Evolutionary conservation across 2,797 vertebrate genomes (phyloP).

Genomic region (Cyclura pinguis): DNA sequence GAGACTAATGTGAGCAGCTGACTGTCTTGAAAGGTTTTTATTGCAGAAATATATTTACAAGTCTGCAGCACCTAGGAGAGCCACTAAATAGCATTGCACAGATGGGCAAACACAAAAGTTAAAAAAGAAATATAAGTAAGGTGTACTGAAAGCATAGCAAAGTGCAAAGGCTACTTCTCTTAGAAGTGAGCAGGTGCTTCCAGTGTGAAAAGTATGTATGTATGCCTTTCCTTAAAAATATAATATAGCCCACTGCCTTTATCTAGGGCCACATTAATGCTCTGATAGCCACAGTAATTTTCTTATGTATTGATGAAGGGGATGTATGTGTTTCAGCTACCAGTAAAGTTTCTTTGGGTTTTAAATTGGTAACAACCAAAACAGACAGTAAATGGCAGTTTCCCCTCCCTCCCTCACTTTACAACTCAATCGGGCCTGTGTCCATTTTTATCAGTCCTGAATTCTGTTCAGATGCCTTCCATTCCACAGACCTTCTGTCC

Average conservation of each 20-base stretch:
- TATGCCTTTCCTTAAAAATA: not conserved
- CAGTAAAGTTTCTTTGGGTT: not conserved
- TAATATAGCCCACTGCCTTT: not conserved
- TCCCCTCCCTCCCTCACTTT: no score
- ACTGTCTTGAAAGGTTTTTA: not conserved
- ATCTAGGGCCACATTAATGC: not conserved
- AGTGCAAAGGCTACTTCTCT: not conserved
- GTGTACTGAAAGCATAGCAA: not conserved
- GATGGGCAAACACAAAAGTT: conserved; percentile 1
- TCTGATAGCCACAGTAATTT: not conserved
- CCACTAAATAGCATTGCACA: not conserved
- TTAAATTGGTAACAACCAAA: no score
- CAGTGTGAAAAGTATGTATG: not conserved
- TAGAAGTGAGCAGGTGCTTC: no score
- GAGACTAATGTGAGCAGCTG: not conserved
- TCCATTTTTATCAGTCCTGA: no score
- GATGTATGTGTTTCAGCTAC: not conserved
- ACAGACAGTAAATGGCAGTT: no score
- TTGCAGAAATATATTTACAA: not conserved
- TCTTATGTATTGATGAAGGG: not conserved
- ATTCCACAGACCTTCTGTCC: no score
- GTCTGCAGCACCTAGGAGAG: not conserved
- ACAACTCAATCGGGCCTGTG: no score
- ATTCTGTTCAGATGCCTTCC: not conserved
- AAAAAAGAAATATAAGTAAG: not conserved